Percentiles rank a stretch among this genome's conserved stretches.
phyloP scores from a whole-genome alignment of 1,140 invertebrate species.

The Apocrypta bakeri region DNA sequence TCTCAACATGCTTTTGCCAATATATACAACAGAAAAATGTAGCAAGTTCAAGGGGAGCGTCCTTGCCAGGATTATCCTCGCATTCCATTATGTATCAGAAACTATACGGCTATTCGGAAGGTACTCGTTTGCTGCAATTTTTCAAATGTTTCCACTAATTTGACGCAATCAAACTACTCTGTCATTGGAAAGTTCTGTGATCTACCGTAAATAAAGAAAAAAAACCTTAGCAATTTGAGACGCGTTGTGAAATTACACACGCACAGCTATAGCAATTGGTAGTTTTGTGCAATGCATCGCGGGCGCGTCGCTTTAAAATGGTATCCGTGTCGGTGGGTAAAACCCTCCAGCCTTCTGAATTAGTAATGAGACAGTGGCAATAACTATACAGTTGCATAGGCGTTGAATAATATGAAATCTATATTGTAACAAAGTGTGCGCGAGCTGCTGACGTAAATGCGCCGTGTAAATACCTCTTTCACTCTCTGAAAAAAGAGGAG shows the following conservation, averaged over 20 bases:
- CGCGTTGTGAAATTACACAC: neutral
- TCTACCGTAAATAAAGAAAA: neutral
- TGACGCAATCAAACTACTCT: neutral
- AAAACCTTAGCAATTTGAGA: neutral
- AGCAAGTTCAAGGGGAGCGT: neutral
- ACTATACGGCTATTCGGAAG: neutral
- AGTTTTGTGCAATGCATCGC: neutral
- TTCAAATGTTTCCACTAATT: neutral
- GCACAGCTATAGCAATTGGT: neutral
- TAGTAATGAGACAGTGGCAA: neutral
- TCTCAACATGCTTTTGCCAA: constrained; percentile 1
- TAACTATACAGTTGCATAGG: neutral
- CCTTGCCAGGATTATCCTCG: neutral
- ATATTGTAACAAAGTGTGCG: neutral
- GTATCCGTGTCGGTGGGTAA: constrained; percentile 20
- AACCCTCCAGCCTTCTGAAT: constrained; percentile 41
- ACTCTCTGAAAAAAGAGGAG: neutral
- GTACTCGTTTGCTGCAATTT: neutral
- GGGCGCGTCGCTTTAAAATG: constrained; percentile 15
- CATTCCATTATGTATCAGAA: neutral
- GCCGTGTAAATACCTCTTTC: neutral
- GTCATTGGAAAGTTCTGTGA: neutral
- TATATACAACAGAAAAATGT: neutral
- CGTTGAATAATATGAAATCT: constrained; percentile 27
- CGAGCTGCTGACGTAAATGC: neutral